phyloP scores from a whole-genome alignment of 2,113 vertebrate species.

The Copsychus sechellarum region DNA sequence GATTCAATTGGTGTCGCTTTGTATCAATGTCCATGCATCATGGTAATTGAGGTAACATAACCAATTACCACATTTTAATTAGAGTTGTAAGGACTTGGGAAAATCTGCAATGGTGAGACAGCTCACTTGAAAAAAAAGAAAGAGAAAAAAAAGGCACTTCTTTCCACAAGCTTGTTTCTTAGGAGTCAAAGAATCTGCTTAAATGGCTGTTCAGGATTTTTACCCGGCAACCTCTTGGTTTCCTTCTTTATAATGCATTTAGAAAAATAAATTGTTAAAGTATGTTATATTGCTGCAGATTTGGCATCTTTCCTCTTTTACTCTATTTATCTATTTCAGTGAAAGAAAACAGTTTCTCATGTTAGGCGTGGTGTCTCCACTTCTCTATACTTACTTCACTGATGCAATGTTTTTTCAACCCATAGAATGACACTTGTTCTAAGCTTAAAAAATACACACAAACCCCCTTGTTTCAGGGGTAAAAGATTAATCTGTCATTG shows the following conservation, averaged over 20 bases:
- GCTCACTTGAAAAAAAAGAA: conserved; percentile 61
- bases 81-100: conserved; percentile 82
- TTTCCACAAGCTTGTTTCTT: conserved; percentile 38
- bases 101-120: conserved; percentile 73
- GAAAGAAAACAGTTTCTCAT: conserved; percentile 2
- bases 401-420: neutral
- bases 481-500: neutral
- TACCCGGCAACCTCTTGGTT: neutral
- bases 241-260: conserved; percentile 39
- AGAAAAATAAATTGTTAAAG: conserved; percentile 38
- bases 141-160: neutral
- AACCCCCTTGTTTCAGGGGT: neutral
- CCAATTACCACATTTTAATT: conserved; percentile 87
- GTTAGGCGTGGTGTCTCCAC: neutral
- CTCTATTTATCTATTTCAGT: neutral
- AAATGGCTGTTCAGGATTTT: conserved; percentile 21
- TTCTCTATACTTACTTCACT: conserved; percentile 7
- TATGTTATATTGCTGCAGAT: neutral
- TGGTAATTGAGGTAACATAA: conserved; percentile 86
- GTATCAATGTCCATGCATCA: conserved; percentile 83
- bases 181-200: neutral
- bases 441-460: neutral
- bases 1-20: conserved; percentile 82
- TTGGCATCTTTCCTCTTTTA: conserved; percentile 12
- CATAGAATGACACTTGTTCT: neutral